Evolutionary conservation across 2,797 vertebrate genomes (phyloP), one percentile per base, ranked within the genome.

Genomic region (Myotis pilosus): DNA sequence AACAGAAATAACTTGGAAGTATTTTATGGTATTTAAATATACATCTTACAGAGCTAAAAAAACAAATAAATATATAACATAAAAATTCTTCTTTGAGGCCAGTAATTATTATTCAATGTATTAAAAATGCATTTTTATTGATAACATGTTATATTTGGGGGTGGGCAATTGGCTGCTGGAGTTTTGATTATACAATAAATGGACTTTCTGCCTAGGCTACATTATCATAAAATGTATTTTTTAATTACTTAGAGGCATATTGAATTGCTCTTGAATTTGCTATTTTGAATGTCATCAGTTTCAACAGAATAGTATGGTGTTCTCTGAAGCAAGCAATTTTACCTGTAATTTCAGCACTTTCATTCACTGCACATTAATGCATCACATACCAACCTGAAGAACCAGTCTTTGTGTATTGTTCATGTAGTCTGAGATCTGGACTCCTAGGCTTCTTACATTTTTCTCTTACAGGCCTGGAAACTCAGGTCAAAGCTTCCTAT

Each of bases 321-420:
- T 84, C 92, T 91, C 81, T 78, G 79, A 97, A 96, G 68, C 71
- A 87, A 89, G 55, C 47, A 92, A 15, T 51, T 30, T 89, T 94
- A 71, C 80, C 91, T 71, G 17, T 93, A 94, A 94, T 82, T 96
- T 92, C 53, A 84, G 28, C 71, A 76, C 22, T 80, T 92, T 74
- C 80, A 75, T 22, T 91, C 81, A 7, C n/a, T 74, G 0, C 12
- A 60, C 38, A 0, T 86, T 55, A 92, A 75, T 85, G 96, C 66
- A 88, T 60, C n/a, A 16, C 22, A 9, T 3, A 17, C 62, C 25
- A 9, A 88, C 74, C 66, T 55, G 62, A 23, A 57, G 75, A 74
- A 66, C 47, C 13, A 57, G 16, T 78, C 44, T 82, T 60, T 91
- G 8, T 51, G 30, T 47, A 7, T 57, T 96, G 53, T 71, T 89